Conservation (phyloP, 2,797 vertebrate species). For the Cheirogaleus major region DNA sequence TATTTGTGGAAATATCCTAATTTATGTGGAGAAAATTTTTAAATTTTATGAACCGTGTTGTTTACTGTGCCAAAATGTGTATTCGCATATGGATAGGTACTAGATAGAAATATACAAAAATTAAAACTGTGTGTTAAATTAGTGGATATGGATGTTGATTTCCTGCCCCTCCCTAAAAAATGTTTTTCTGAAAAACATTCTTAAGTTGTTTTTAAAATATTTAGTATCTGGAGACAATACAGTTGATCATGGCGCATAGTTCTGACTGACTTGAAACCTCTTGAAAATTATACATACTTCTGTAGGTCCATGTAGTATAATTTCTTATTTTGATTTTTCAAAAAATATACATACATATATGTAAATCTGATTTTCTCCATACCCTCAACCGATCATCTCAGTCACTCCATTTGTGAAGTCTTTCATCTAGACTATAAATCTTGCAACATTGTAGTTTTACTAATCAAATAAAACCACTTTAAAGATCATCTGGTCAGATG, state of each 20-base stretch:
- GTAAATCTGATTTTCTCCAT: background rate
- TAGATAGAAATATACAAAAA: constrained; percentile 3
- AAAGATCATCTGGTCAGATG: background rate
- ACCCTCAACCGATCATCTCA: background rate
- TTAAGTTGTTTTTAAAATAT: constrained; percentile 25
- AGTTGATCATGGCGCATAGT: background rate
- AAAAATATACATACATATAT: background rate
- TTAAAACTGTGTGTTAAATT: constrained; percentile 19
- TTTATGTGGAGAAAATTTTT: background rate
- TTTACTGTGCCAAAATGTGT: background rate
- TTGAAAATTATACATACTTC: constrained; percentile 13
- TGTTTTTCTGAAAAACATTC: background rate
- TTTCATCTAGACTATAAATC: background rate
- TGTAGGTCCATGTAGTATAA: background rate
- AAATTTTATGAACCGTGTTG: background rate
- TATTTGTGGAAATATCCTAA: constrained; percentile 4
- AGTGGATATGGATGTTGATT: background rate
- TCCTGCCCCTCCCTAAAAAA: background rate
- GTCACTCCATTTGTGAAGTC: background rate
- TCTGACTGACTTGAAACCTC: background rate
- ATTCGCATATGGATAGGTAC: background rate
- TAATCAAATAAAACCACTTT: background rate
- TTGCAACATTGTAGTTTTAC: background rate
- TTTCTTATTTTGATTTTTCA: background rate
- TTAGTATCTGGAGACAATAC: background rate